Conservation (phyloP, 2,113 vertebrate genomes). For the Bombycilla garrulus region DNA sequence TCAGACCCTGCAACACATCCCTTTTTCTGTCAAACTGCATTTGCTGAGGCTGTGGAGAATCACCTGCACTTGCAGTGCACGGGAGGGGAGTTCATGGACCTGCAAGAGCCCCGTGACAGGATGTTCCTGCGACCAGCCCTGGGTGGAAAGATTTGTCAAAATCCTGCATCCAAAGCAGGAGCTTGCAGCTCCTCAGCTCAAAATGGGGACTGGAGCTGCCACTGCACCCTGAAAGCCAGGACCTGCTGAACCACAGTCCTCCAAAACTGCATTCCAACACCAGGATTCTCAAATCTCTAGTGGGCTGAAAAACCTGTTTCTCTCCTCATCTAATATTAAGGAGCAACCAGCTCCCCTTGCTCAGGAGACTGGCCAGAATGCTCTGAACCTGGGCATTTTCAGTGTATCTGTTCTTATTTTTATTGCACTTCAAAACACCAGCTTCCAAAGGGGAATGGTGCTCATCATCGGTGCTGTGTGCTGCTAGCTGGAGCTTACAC, state of each 20-base stretch:
- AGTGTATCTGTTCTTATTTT: neutral
- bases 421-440: neutral
- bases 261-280: neutral
- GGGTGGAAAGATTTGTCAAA: neutral
- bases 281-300: neutral
- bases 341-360: neutral
- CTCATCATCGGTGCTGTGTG: neutral
- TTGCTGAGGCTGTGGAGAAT: neutral
- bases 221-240: neutral
- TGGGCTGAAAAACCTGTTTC: neutral
- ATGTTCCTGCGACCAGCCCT: neutral
- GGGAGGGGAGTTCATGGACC: neutral
- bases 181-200: neutral
- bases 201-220: fast-evolving
- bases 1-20: neutral
- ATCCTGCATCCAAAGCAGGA: neutral
- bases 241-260: neutral
- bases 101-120: fast-evolving
- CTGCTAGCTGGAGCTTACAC: neutral
- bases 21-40: neutral
- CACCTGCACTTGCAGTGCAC: fast-evolving
- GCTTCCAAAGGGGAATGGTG: neutral
- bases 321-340: neutral
- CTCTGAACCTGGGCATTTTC: neutral
- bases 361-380: neutral